Base-by-base conservation (phyloP, 1,140 invertebrate species). In the Aphidius gifuensis region DNA sequence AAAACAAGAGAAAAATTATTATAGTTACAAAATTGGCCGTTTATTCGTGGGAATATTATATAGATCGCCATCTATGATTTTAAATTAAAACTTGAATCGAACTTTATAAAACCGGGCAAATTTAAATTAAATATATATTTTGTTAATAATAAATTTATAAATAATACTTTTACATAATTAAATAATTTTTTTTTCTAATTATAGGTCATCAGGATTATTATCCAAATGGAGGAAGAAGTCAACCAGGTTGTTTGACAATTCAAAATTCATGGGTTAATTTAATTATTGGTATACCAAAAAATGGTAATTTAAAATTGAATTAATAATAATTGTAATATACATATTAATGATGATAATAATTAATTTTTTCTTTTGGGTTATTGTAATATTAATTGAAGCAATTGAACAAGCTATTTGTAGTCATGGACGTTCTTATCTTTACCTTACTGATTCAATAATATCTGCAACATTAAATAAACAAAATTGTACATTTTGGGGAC, bases 191-290 rank as follows among this genome's bases (percentile, higher is more conserved):
- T 16, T 16, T 16, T 16, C 1, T 16, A 16, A 0, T 16, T 16
- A 16, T 16, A 16, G 87, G 87, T 44, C 80, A 88, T 64, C 80
- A 83, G 40, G 88, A 90, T 69, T 89, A 89, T 74, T 90, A 88
- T 70, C 86, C 87, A 0, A 90, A 90, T 65, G 88, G 88, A 7
- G 85, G 85, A n/a, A 83, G 79, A 75, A 77, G 77, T 53, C 85
- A 86, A 66, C 84, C 83, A 0, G 85, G 84, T 0, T 86, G 84
- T 61, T 32, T 65, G 5, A 75, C 68, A 38, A 64, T 69, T 40
- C 71, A 78, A 6, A 71, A 60, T 4, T 81, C 79, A 0, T 59
- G 78, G 1, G 80, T 79, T 5, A 69, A 69, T 42, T 68, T 32
- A 32, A 32, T 78, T 21, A 42, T 82, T 16, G 78, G 76, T 16